Evolutionary conservation across 2,888 invertebrate species (phyloP).

Genomic region (Melinopterus prodromus): DNA sequence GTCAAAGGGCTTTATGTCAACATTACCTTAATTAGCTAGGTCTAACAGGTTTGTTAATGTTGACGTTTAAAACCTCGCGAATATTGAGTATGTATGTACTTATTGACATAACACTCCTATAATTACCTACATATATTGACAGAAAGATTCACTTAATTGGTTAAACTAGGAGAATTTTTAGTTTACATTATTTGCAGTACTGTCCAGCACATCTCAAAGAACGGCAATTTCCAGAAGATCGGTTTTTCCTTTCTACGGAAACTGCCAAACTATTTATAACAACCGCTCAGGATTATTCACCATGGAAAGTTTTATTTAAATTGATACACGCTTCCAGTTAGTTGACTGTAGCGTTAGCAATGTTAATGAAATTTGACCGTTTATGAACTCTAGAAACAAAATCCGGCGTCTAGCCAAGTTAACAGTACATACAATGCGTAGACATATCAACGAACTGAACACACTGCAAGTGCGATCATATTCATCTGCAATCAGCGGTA

Average conservation of each 20-base stretch:
- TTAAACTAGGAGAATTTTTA: background rate
- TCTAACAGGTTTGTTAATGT: background rate
- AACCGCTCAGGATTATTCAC: no score
- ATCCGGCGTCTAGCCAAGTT: background rate
- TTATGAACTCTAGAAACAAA: background rate
- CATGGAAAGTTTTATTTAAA: background rate
- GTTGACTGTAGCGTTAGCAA: background rate
- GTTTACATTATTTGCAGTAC: background rate
- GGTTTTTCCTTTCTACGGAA: background rate
- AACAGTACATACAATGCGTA: background rate
- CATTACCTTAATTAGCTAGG: no score
- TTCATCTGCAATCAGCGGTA: background rate
- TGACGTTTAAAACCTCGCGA: background rate
- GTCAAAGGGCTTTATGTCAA: no score
- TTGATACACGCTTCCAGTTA: background rate
- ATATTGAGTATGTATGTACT: background rate
- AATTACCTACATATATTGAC: background rate
- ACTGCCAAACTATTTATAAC: no score
- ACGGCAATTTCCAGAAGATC: background rate
- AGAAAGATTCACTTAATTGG: background rate
- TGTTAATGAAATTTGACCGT: background rate
- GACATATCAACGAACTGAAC: background rate
- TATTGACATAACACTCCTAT: background rate
- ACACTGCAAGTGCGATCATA: background rate
- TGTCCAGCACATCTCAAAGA: background rate